A percentile compares a stretch with the other conserved stretches of the same genome.
Conservation (phyloP, 2,888 invertebrate species). For the Nomada fabriciana region DNA sequence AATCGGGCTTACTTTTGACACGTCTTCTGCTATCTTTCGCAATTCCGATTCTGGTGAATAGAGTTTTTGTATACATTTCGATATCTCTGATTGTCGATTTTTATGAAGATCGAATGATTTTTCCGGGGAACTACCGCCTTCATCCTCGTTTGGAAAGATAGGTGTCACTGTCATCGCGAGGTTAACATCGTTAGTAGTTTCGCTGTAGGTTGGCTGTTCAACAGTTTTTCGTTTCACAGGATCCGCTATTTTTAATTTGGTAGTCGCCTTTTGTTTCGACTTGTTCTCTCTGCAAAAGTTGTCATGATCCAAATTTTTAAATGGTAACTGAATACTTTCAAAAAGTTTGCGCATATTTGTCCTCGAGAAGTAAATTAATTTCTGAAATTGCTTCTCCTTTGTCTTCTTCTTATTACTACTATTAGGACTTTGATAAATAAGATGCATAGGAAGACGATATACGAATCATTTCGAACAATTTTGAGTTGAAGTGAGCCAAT, state of each 20-base stretch:
- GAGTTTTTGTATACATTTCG: constrained; percentile 79
- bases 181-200: constrained; percentile 47
- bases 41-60: constrained; percentile 85
- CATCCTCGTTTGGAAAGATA: constrained; percentile 61
- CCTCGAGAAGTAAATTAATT: too few relatives aligned
- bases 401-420: too few relatives aligned
- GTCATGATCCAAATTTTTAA: too few relatives aligned
- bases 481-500: too few relatives aligned
- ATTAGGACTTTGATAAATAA: too few relatives aligned
- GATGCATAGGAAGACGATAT: too few relatives aligned
- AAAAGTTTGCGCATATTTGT: too few relatives aligned
- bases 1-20: constrained; percentile 86
- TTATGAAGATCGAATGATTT: not conserved
- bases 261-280: not conserved
- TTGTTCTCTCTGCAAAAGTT: not conserved
- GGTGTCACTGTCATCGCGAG: constrained; percentile 74
- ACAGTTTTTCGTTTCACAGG: not conserved
- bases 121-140: not conserved
- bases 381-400: too few relatives aligned
- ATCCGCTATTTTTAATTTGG: not conserved
- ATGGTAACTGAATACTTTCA: too few relatives aligned
- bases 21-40: constrained; percentile 88
- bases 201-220: constrained; percentile 59
- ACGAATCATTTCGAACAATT: too few relatives aligned
- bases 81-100: constrained; percentile 68